Conservation (phyloP, 2,888 invertebrate genomes). For the Steinernema carpocapsae region DNA sequence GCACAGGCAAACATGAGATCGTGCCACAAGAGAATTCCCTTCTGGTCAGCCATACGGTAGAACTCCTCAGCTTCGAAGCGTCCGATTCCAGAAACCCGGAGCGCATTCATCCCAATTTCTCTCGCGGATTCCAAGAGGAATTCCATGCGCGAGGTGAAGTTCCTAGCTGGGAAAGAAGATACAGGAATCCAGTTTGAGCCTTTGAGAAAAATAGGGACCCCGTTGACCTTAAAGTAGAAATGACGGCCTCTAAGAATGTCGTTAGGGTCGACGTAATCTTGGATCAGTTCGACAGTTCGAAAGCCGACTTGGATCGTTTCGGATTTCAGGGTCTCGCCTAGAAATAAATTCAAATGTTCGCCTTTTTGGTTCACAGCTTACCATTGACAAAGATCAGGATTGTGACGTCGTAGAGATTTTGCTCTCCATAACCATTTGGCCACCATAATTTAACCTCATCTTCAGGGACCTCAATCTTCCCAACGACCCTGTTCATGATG, state of each 20-base stretch:
- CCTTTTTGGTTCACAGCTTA: no score
- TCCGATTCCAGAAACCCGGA: conserved; percentile 98
- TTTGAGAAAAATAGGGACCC: conserved; percentile 86
- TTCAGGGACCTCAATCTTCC: neutral
- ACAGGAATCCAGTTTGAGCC: conserved; percentile 65
- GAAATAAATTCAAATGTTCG: no score
- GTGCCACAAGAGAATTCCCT: conserved; percentile 94
- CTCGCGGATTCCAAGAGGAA: conserved; percentile 70
- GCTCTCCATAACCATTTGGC: conserved; percentile 89
- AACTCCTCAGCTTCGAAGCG: conserved; percentile 88
- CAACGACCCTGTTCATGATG: conserved; percentile 15
- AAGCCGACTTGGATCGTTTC: conserved; percentile 72
- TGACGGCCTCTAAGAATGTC: conserved; percentile 72
- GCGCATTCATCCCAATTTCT: conserved; percentile 82
- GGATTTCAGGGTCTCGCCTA: neutral
- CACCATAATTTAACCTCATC: conserved; percentile 80
- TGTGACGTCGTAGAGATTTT: conserved; percentile 76
- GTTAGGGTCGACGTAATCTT: conserved; percentile 52
- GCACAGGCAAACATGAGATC: conserved; percentile 95
- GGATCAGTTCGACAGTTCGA: conserved; percentile 81
- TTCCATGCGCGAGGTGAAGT: conserved; percentile 42
- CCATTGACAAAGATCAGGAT: neutral
- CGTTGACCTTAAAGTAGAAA: conserved; percentile 88
- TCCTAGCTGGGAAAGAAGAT: conserved; percentile 54
- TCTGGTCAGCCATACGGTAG: conserved; percentile 77